Conservation (phyloP, 2,113 vertebrate species). For the Actenoides lindsayi region DNA sequence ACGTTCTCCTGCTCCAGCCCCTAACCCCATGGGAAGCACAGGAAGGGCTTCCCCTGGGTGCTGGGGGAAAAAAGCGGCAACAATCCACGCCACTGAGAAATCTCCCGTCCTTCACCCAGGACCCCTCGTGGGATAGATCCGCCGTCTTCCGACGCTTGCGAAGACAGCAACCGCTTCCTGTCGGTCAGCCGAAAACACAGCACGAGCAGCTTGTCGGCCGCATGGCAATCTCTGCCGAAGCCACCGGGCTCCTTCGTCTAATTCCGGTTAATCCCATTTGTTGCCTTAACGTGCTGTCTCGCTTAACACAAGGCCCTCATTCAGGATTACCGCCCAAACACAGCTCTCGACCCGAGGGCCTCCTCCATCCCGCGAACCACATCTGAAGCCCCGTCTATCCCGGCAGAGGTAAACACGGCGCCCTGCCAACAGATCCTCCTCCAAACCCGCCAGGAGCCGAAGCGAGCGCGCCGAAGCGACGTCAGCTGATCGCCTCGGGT, state of each 20-base stretch:
- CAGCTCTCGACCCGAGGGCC: background rate
- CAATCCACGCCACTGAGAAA: background rate
- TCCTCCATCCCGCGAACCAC: rapidly evolving
- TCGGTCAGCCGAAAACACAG: background rate
- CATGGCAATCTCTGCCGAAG: background rate
- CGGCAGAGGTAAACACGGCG: background rate
- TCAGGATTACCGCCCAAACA: background rate
- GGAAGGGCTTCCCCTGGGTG: background rate
- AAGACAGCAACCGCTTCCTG: background rate
- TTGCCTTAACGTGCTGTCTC: background rate
- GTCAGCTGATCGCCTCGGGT: background rate
- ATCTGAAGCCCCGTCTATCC: rapidly evolving
- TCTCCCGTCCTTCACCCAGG: background rate
- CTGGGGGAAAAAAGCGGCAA: rapidly evolving
- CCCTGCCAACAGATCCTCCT: background rate
- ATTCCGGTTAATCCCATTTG: slow-evolving; percentile 9
- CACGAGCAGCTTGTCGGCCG: background rate
- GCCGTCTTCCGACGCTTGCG: background rate
- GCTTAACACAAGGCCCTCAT: background rate
- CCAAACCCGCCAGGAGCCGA: rapidly evolving
- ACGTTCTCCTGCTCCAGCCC: background rate
- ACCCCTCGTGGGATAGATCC: too few relatives aligned
- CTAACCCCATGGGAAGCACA: background rate
- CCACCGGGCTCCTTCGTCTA: background rate
- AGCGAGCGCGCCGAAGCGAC: background rate